phyloP scores from a whole-genome alignment of 2,113 vertebrate genomes.

The Motacilla tschutschensis region DNA sequence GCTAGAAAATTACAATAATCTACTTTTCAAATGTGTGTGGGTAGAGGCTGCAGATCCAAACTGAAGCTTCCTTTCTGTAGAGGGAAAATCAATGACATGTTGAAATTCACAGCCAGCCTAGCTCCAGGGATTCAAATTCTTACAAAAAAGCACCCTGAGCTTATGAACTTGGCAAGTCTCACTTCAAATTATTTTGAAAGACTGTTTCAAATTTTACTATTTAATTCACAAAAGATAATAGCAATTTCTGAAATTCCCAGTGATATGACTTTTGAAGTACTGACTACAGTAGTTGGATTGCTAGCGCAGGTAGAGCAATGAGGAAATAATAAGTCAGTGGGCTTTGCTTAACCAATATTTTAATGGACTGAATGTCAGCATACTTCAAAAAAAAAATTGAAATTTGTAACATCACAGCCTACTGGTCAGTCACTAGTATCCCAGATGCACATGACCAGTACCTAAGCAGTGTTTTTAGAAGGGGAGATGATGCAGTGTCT shows the following conservation, averaged over 20 bases:
- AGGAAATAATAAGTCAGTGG: neutral
- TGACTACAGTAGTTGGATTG: neutral
- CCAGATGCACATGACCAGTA: neutral
- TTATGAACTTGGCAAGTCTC: neutral
- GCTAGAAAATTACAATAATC: conserved; percentile 47
- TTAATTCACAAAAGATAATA: neutral
- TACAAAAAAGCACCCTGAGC: conserved; percentile 1
- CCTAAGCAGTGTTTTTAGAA: neutral
- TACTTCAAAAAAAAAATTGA: neutral
- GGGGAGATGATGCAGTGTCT: neutral
- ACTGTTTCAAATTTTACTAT: neutral
- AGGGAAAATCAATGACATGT: conserved; percentile 32
- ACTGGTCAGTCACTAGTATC: neutral
- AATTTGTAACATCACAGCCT: neutral
- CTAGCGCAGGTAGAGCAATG: neutral
- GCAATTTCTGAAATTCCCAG: neutral
- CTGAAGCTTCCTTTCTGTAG: conserved; percentile 22
- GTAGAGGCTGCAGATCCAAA: conserved; percentile 31
- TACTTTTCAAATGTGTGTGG: conserved; percentile 50
- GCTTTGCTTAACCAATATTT: neutral
- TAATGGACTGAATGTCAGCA: neutral
- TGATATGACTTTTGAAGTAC: neutral
- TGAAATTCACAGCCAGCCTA: neutral
- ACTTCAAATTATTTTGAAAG: conserved; percentile 28
- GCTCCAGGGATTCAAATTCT: neutral